Evolutionary conservation across 2,113 vertebrate genomes (phyloP), one percentile per base, ranked within the genome.

Genomic region (Aspidoscelis tigris): DNA sequence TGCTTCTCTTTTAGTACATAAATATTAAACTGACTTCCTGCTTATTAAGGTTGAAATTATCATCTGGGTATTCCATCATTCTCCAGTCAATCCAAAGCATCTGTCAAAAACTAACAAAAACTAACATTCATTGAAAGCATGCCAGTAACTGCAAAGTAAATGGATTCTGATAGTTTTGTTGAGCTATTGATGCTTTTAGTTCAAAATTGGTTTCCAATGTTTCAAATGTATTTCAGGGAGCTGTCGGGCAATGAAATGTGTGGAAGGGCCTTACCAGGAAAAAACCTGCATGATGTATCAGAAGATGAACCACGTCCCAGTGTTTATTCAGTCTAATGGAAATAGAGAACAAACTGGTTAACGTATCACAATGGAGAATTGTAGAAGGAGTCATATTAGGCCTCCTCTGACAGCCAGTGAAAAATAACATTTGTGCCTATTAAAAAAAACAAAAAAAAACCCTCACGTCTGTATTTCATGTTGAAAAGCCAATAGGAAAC

Each of bases 241-340:
- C 3, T 87, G 61, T 84, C 82, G 75, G 71, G 77, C 70, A 70
- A 87, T 68, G 84, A 90, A 92, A 89, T 84, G 87, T 68, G 88
- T 89, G 33, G 33, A 86, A 65, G 84, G 84, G 71, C 18, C 74
- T 90, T 74, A 73, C 26, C 68, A 85, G 47, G 78, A 53, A 84
- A 92, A 92, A 91, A 10, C 41, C 10, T 70, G 78, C 50, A 86
- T 81, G 90, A 90, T 86, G 87, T 77, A 72, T 89, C 91, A 91
- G 87, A 94, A 88, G 86, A 92, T 83, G 88, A 89, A 90, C 26
- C 91, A 91, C 91, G 92, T 89, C 88, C 76, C 74, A 77, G 18
- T 90, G 86, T 92, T 93, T 93, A 86, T 90, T 85, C 89, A 81
- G 68, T 81, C 78, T 87, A 68, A 85, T 80, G 89, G 88, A 90